Conservation (phyloP, 2,888 invertebrate species). For the Tiliacea aurago region DNA sequence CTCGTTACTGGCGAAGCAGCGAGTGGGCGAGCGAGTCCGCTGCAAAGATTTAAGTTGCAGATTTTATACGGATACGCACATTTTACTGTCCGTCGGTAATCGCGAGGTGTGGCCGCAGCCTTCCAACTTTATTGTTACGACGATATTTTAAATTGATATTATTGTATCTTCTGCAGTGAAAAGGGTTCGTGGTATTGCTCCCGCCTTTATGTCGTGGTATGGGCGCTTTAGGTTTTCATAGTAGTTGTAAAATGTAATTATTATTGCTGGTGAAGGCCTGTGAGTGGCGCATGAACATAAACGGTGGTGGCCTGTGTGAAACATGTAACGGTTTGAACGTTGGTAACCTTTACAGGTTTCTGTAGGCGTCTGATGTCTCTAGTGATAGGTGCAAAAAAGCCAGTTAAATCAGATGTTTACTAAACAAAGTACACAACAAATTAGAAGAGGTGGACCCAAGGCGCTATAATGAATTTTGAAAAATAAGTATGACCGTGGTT, state of each 20-base stretch:
- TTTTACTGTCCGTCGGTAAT: constrained; percentile 49
- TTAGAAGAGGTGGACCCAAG: background rate
- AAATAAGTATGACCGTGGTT: constrained; percentile 17
- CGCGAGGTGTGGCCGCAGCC: constrained; percentile 64
- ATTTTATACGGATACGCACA: constrained; percentile 62
- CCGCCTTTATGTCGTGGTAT: constrained; percentile 13
- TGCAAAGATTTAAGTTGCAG: constrained; percentile 65
- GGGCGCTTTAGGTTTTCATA: constrained; percentile 42
- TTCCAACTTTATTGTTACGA: constrained; percentile 57
- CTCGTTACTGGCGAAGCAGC: constrained; percentile 58
- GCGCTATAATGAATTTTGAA: background rate
- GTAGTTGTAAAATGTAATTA: constrained; percentile 48
- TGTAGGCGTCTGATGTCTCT: background rate
- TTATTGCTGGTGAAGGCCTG: constrained; percentile 27
- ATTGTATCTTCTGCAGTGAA: constrained; percentile 44
- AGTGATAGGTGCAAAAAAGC: background rate
- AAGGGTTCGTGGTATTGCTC: constrained; percentile 50
- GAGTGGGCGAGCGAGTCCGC: constrained; percentile 64
- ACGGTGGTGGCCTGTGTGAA: constrained; percentile 22
- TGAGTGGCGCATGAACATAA: constrained; percentile 19
- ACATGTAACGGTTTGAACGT: constrained; percentile 10
- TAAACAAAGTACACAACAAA: background rate
- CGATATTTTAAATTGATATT: constrained; percentile 62
- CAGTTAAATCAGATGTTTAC: background rate
- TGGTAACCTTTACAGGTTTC: constrained; percentile 1